phyloP scores from a whole-genome alignment of 2,113 vertebrate species.

The Xiphias gladius region DNA sequence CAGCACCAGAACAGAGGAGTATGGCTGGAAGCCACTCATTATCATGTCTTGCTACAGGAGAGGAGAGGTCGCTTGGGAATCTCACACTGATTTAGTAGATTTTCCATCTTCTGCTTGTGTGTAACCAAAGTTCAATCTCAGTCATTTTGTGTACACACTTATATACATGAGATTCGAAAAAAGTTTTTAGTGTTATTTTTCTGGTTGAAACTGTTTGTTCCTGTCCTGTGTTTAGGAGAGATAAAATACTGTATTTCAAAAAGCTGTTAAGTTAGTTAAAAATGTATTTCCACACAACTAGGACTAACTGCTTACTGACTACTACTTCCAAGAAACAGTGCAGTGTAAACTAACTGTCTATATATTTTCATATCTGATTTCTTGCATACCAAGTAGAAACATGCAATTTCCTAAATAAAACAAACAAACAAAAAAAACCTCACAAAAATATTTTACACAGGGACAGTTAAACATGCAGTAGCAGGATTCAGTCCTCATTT shows the following conservation, averaged over 20 bases:
- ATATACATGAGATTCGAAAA: constrained; percentile 28
- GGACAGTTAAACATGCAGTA: background rate
- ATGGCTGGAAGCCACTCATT: constrained; percentile 45
- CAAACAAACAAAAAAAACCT: background rate
- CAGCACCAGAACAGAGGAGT: constrained; percentile 52
- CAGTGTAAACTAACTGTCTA: background rate
- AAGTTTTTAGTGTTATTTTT: constrained; percentile 24
- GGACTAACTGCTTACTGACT: background rate
- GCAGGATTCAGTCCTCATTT: background rate
- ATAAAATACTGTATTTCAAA: background rate
- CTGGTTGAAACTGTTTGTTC: constrained; percentile 15
- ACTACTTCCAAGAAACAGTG: background rate
- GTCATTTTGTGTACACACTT: constrained; percentile 30
- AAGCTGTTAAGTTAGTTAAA: background rate
- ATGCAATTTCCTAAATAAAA: background rate
- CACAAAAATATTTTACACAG: background rate
- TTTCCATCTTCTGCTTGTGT: constrained; percentile 56
- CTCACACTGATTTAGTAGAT: constrained; percentile 55
- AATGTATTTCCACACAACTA: background rate
- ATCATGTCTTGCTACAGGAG: constrained; percentile 29
- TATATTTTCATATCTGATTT: background rate
- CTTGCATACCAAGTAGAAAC: background rate
- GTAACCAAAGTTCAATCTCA: constrained; percentile 37
- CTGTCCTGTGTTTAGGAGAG: background rate
- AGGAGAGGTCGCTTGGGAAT: constrained; percentile 27